phyloP scores from a whole-genome alignment of 2,888 invertebrate genomes.

The Cyaniris semiargus region DNA sequence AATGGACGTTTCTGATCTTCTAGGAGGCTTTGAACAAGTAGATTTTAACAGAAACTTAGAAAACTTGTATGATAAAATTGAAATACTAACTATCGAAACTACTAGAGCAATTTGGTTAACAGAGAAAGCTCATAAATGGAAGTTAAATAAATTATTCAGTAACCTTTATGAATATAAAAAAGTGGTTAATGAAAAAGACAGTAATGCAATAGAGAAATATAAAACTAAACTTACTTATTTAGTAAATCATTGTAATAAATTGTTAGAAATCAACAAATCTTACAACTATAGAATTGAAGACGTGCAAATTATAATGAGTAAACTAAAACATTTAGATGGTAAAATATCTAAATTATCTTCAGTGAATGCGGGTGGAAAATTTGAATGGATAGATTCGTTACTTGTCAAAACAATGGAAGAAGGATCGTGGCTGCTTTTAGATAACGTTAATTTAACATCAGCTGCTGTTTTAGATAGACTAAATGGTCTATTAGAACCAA shows the following conservation, averaged over 20 bases:
- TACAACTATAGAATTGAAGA: slow-evolving; percentile 43
- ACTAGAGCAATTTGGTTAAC: slow-evolving; percentile 71
- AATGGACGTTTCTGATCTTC: slow-evolving; percentile 96
- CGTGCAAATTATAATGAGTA: slow-evolving; percentile 54
- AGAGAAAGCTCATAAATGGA: slow-evolving; percentile 50
- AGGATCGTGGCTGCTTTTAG: slow-evolving; percentile 92
- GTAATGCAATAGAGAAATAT: slow-evolving; percentile 53
- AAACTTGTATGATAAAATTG: slow-evolving; percentile 81
- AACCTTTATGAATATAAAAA: slow-evolving; percentile 58
- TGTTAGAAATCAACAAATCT: slow-evolving; percentile 47
- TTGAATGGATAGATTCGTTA: slow-evolving; percentile 95
- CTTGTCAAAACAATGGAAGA: slow-evolving; percentile 90
- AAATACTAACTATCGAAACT: slow-evolving; percentile 74
- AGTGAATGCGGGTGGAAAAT: slow-evolving; percentile 91
- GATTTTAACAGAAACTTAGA: slow-evolving; percentile 88
- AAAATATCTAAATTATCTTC: slow-evolving; percentile 79
- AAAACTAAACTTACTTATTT: slow-evolving; percentile 59
- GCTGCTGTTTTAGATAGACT: slow-evolving; percentile 97
- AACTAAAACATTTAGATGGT: slow-evolving; percentile 60
- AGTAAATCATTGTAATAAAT: slow-evolving; percentile 53
- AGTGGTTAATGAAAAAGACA: slow-evolving; percentile 44
- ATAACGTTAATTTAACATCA: slow-evolving; percentile 97
- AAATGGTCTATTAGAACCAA: slow-evolving; percentile 96
- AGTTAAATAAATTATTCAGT: slow-evolving; percentile 55
- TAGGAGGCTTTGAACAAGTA: slow-evolving; percentile 98